These are phyloP conservation scores for Bradynema listronoti DNA, from an alignment of 1,140 invertebrate species.

Conservation along the genomic window DNA sequence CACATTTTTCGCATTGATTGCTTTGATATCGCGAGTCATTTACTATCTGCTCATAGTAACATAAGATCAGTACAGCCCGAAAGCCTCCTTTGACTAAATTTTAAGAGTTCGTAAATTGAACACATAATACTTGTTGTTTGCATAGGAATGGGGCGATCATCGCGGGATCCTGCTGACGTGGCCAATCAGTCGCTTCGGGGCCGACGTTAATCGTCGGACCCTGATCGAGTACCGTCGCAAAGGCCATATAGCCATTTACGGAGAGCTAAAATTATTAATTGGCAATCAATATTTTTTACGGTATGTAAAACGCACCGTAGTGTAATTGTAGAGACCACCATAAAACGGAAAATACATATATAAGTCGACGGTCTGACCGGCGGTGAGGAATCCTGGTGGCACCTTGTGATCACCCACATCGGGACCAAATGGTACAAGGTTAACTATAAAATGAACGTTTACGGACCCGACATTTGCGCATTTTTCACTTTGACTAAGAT, in stretches of 20 bases:
- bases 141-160: constrained; percentile 58
- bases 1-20: too few species aligned
- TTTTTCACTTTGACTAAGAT: background rate
- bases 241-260: constrained; percentile 58
- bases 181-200: constrained; percentile 56
- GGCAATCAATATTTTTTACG: background rate
- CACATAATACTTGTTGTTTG: constrained; percentile 46
- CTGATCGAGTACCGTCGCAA: constrained; percentile 56
- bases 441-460: constrained; percentile 30
- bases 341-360: constrained; percentile 57
- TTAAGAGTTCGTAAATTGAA: background rate
- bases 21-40: too few species aligned
- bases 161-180: constrained; percentile 54
- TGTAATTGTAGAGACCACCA: constrained; percentile 57
- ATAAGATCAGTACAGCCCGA: too few species aligned
- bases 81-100: too few species aligned
- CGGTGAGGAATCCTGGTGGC: constrained; percentile 53
- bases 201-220: constrained; percentile 57
- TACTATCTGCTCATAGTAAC: too few species aligned
- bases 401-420: constrained; percentile 53
- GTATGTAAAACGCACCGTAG: constrained; percentile 39
- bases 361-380: constrained; percentile 56
- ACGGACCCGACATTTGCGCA: too few species aligned
- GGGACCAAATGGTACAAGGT: constrained; percentile 55
- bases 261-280: constrained; percentile 42